Conservation (phyloP, 2,888 invertebrate genomes). For the Amphiduros pacificus region DNA sequence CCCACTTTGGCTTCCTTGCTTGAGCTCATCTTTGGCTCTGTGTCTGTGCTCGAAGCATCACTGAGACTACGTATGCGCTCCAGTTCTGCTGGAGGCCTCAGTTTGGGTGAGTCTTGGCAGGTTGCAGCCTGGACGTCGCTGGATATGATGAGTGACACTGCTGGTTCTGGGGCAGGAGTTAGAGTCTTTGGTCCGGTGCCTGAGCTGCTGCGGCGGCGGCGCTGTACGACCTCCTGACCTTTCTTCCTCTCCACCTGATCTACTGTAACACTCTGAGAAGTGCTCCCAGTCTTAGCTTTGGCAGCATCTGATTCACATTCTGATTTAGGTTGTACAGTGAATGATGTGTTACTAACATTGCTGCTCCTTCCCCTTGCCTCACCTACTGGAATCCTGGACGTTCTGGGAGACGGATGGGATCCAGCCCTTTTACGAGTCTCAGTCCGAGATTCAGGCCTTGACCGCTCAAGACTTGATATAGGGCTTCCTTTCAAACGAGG, state of each 20-base stretch:
- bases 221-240: background rate
- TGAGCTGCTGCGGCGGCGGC: constrained; percentile 28
- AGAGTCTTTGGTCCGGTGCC: constrained; percentile 40
- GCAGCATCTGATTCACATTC: background rate
- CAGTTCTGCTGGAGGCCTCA: constrained; percentile 40
- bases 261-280: too few relatives aligned
- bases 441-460: background rate
- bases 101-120: constrained; percentile 29
- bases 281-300: too few relatives aligned
- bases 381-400: too few relatives aligned
- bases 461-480: background rate
- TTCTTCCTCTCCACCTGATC: background rate
- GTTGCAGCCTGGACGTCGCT: background rate
- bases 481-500: background rate
- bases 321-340: background rate
- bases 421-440: background rate
- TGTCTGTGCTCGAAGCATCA: constrained; percentile 25
- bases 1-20: background rate
- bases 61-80: constrained; percentile 32
- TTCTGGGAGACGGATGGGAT: background rate
- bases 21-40: background rate
- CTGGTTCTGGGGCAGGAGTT: constrained; percentile 42
- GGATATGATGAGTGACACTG: constrained; percentile 39
- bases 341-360: background rate
- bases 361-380: too few relatives aligned